Evolutionary conservation across 2,113 vertebrate genomes (phyloP).

Genomic region (Toxostoma redivivum): DNA sequence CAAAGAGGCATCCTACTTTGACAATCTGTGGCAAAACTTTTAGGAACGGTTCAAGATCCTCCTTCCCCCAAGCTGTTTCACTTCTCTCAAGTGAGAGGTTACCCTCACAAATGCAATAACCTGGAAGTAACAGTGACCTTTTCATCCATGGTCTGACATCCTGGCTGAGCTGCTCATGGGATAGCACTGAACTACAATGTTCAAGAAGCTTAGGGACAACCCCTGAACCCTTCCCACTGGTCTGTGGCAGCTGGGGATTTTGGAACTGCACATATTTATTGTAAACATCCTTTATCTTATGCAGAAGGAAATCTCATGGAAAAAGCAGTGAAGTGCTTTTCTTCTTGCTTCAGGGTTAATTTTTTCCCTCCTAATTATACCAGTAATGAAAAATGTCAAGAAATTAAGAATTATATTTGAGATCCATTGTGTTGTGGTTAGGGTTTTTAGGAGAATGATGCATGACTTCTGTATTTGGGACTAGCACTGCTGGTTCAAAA

Average conservation of each 20-base stretch:
- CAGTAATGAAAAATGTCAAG: background rate
- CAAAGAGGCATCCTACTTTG: background rate
- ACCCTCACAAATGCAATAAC: background rate
- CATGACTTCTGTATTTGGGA: background rate
- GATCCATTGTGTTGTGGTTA: background rate
- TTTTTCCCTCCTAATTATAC: background rate
- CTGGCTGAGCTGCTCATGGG: background rate
- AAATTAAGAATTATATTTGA: background rate
- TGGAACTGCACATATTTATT: background rate
- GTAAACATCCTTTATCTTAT: background rate
- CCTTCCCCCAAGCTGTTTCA: background rate
- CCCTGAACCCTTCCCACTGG: background rate
- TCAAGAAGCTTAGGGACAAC: background rate
- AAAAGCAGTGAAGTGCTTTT: background rate
- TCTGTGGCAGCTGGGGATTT: background rate
- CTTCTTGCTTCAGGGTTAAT: background rate
- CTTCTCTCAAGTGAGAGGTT: background rate
- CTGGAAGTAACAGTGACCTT: background rate
- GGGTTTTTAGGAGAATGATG: background rate
- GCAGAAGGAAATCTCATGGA: background rate
- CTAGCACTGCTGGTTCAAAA: background rate
- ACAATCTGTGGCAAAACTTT: background rate
- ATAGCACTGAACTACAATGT: rapidly evolving
- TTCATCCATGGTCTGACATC: background rate
- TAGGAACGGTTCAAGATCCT: background rate